These are phyloP conservation scores for Galemys pyrenaicus DNA, from an alignment of 2,113 vertebrate genomes.

Conservation along the genomic window DNA sequence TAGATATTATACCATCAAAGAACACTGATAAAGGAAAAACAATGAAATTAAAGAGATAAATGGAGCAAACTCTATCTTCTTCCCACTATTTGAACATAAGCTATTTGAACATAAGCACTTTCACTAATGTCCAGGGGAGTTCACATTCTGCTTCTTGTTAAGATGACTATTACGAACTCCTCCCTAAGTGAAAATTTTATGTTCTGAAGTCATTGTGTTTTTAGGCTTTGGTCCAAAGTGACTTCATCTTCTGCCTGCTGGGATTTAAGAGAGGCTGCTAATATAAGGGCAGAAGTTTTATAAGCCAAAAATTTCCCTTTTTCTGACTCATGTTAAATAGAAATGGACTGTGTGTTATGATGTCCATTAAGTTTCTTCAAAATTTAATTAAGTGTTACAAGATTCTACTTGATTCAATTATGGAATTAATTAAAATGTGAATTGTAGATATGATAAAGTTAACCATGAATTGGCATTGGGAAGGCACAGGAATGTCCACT, in stretches of 20 bases:
- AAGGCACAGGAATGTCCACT: conserved; percentile 47
- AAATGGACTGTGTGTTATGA: conserved; percentile 72
- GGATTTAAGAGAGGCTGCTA: conserved; percentile 81
- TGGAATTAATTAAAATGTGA: conserved; percentile 79
- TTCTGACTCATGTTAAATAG: conserved; percentile 72
- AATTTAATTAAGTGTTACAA: conserved; percentile 72
- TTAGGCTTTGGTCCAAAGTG: conserved; percentile 82
- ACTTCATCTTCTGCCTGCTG: conserved; percentile 85
- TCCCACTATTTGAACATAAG: not conserved
- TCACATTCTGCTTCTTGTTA: conserved; percentile 53
- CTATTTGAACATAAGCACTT: not conserved
- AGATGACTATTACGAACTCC: conserved; percentile 66
- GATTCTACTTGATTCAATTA: conserved; percentile 71
- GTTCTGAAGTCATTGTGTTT: conserved; percentile 82
- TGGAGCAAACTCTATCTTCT: not conserved
- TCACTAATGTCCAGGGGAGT: not conserved
- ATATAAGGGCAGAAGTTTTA: conserved; percentile 75
- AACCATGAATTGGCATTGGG: conserved; percentile 65
- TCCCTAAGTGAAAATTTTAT: conserved; percentile 74
- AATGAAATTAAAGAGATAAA: conserved; percentile 53
- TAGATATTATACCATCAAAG: conserved; percentile 47
- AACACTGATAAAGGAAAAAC: conserved; percentile 3
- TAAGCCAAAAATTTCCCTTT: conserved; percentile 78
- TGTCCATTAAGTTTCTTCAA: conserved; percentile 65
- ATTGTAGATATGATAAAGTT: conserved; percentile 72